phyloP scores from a whole-genome alignment of 1,140 invertebrate genomes.

The Atta cephalotes region DNA sequence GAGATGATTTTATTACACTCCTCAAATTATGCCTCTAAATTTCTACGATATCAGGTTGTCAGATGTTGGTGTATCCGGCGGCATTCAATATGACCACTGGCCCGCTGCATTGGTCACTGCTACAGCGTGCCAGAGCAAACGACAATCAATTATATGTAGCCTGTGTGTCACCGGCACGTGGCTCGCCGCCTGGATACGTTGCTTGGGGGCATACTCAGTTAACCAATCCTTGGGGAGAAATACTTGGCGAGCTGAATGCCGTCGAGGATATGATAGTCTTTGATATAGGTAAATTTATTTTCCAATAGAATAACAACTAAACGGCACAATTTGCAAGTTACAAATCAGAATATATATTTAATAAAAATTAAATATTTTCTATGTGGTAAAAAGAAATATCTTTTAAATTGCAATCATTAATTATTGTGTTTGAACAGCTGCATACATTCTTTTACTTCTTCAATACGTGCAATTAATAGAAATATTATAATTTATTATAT shows the following conservation, averaged over 20 bases:
- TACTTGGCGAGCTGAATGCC: conserved; percentile 90
- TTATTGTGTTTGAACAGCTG: background rate
- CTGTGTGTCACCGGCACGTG: conserved; percentile 92
- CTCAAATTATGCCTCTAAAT: background rate
- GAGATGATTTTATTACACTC: background rate
- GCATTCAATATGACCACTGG: conserved; percentile 99
- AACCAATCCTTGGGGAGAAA: conserved; percentile 95
- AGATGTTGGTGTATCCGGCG: conserved; percentile 95
- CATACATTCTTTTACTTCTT: background rate
- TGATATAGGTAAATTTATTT: conserved; percentile 89
- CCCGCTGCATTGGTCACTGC: conserved; percentile 96
- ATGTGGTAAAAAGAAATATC: background rate
- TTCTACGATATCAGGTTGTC: conserved; percentile 88
- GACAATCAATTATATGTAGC: conserved; percentile 95
- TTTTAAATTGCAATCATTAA: background rate
- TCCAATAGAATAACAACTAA: background rate
- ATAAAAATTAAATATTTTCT: background rate
- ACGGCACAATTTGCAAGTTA: background rate
- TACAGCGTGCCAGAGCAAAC: conserved; percentile 92
- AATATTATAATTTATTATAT: background rate
- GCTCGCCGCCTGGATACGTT: conserved; percentile 91
- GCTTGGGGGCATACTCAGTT: conserved; percentile 96
- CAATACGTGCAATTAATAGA: background rate
- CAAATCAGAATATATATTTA: background rate
- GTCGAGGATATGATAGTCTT: conserved; percentile 91